Percentiles rank a stretch among this genome's conserved stretches.
Evolutionary conservation across 1,140 invertebrate species (phyloP).

Genomic region (Diorhabda elongata): DNA sequence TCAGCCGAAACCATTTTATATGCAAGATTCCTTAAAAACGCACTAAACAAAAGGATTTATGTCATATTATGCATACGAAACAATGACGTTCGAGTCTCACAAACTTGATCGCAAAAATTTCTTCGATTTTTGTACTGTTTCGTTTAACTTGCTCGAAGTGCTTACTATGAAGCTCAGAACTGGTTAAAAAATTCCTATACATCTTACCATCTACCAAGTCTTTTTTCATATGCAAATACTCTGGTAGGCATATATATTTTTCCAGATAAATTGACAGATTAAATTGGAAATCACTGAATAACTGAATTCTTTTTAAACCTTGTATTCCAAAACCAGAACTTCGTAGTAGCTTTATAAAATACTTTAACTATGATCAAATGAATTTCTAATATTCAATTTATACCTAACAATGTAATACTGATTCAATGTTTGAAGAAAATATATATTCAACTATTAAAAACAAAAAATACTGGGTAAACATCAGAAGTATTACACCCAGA

Average conservation of each 20-base stretch:
- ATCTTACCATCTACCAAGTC: constrained; percentile 4
- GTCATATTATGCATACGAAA: constrained; percentile 25
- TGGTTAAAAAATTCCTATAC: constrained; percentile 5
- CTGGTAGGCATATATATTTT: constrained; percentile 3
- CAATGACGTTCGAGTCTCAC: constrained; percentile 9
- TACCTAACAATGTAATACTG: no score
- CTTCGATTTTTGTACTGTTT: not conserved
- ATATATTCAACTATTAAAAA: no score
- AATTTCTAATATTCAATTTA: no score
- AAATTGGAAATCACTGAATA: not conserved
- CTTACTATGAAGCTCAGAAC: constrained; percentile 9
- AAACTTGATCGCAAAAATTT: constrained; percentile 12
- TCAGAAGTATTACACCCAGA: no score
- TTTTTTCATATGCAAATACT: constrained; percentile 3
- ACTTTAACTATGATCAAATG: no score
- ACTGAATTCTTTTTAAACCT: no score
- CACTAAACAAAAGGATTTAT: constrained; percentile 35
- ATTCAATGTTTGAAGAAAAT: no score
- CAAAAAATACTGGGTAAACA: no score
- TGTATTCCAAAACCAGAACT: no score
- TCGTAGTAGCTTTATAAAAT: no score
- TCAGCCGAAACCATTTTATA: constrained; percentile 39
- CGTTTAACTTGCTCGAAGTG: constrained; percentile 4
- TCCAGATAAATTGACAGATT: not conserved
- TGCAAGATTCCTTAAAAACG: constrained; percentile 35